Percentiles rank a stretch among this genome's conserved stretches.
phyloP scores from a whole-genome alignment of 2,888 invertebrate genomes.

The Polymixis lichenea region DNA sequence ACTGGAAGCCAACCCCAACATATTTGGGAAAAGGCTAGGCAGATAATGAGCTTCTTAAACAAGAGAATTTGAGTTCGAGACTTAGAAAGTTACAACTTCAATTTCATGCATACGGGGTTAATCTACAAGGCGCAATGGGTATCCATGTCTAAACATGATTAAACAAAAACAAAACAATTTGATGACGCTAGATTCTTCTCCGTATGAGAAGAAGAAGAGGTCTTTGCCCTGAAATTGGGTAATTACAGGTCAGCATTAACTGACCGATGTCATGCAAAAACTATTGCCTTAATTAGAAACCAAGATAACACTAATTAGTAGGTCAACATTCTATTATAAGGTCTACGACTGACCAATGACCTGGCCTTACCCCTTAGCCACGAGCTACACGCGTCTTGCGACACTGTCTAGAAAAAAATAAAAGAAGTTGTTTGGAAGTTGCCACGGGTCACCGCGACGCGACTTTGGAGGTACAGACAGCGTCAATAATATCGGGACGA shows the following conservation, averaged over 20 bases:
- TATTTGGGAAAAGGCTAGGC: no score
- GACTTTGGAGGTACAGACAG: no score
- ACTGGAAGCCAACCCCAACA: no score
- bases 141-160: no score
- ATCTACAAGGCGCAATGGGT: not conserved
- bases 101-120: not conserved
- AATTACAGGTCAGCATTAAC: conserved; percentile 11
- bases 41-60: not conserved
- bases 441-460: no score
- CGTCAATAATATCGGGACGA: no score
- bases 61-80: not conserved
- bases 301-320: conserved; percentile 43
- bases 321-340: conserved; percentile 20
- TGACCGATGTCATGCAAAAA: conserved; percentile 21
- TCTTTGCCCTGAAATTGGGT: not conserved
- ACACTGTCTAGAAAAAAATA: not conserved
- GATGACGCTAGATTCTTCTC: not conserved
- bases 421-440: not conserved
- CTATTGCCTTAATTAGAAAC: conserved; percentile 16
- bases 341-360: conserved; percentile 20
- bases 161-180: no score
- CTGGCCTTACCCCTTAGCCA: not conserved
- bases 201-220: not conserved
- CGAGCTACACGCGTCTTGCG: not conserved
- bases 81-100: not conserved